Evolutionary conservation across 2,113 vertebrate genomes (phyloP), one percentile per base, ranked within the genome.

Genomic region (Crotalus viridis): DNA sequence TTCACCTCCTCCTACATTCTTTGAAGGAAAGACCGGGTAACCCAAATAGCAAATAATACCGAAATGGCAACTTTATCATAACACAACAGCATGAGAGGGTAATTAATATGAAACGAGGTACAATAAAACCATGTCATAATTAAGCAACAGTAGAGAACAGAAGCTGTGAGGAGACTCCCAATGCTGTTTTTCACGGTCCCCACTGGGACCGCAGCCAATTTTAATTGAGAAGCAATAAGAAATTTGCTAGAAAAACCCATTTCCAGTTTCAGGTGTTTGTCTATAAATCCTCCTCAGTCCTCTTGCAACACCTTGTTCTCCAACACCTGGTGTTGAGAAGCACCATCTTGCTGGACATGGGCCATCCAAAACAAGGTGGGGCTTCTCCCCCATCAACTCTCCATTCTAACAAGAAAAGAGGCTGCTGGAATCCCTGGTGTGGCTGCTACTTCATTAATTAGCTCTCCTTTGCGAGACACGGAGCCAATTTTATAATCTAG

Each of bases 391-490:
- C 15, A 19, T 19, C 69, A 81, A 21, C 43, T 5, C 28, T 46
- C 33, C 85, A 0, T 33, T 13, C 86, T 0, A 0, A 87, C 88
- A 10, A 74, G 26, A 90, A 91, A 88, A 43, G 57, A 89, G 88
- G 51, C 1, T 0, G 0, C 91, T 86, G 93, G 94, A 57, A 12
- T 24, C n/a, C 39, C 22, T 33, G 13, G 54, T 26, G 7, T 3
- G 51, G 46, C 86, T 87, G 74, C 61, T 81, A 89, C 94, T 61
- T 94, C 92, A 91, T 94, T 94, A 61, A 90, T 96, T 95, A 94
- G 94, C 89, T 96, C 81, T 89, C 0, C 0, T 74, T 95, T 93
- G 39, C 85, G 93, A 94, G 94, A 93, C 46, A 55, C 0, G 0
- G 48, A 74, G 28, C 61, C 0, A 0, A 90, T 26, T 64, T 39